Evolutionary conservation across 2,113 vertebrate genomes (phyloP).

Genomic region (Litocranius walleri): DNA sequence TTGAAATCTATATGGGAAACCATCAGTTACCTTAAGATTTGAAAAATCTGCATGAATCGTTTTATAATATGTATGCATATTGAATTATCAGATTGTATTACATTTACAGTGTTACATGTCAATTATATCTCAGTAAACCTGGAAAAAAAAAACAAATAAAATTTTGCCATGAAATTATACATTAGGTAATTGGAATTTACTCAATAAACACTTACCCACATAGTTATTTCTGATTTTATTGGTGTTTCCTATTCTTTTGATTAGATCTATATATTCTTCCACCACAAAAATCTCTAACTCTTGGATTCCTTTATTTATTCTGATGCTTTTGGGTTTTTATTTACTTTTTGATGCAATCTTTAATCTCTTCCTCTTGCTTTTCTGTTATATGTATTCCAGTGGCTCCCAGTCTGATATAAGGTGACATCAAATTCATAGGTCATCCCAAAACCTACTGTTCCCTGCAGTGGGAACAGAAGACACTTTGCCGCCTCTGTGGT

Average conservation of each 20-base stretch:
- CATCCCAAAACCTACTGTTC: neutral
- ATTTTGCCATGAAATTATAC: neutral
- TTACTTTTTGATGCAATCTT: neutral
- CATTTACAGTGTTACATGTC: neutral
- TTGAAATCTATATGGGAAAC: neutral
- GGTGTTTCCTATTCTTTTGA: neutral
- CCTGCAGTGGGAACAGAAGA: neutral
- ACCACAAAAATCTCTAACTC: neutral
- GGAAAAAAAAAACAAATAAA: neutral
- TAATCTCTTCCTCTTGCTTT: neutral
- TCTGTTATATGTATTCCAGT: accelerated
- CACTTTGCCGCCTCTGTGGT: neutral
- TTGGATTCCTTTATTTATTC: neutral
- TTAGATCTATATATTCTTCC: neutral
- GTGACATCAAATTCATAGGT: neutral
- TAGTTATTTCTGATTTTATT: neutral
- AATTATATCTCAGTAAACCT: neutral
- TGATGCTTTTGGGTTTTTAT: neutral
- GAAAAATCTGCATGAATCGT: neutral
- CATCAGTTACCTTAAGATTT: neutral
- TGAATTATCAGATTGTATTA: neutral
- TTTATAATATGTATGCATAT: neutral
- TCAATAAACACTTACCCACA: neutral
- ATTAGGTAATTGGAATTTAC: neutral
- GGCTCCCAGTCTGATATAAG: neutral